Evolutionary conservation across 2,113 vertebrate genomes (phyloP), one percentile per base, ranked within the genome.

Genomic region (Alethe diademata): DNA sequence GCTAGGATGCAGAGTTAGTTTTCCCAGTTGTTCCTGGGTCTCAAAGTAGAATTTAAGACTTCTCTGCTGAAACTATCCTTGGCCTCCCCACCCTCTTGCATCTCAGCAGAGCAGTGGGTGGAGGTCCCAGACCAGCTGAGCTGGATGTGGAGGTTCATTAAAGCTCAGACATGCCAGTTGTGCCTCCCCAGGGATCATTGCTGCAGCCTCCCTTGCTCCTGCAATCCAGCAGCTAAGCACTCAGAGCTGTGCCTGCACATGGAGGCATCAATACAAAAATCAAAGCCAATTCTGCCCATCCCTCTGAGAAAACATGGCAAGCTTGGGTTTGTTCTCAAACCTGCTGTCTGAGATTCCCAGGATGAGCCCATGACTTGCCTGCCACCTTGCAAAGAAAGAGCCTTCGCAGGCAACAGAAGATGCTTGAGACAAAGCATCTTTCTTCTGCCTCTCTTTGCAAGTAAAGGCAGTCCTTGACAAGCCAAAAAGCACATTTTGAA

Each of bases 221-320:
- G 60, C 2, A 3, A 48, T 40, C 25, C 70, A 81, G 36, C 45
- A 87, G 35, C 62, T 50, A 8, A 64, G 35, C 33, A 33, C 36
- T 40, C 8, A 11, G 62, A 60, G 72, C 19, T 65, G 31, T 43
- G 36, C 29, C 75, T 72, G 43, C 2, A 1, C 13, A 12, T 19
- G 56, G 45, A 56, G 48, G 36, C n/a, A 14, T 26, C 19, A 7
- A 7, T 14, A 53, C 54, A 61, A 80, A 78, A 65, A 40, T 19
- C 12, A 5, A 57, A 42, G 14, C 28, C 9, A 40, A 8, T 56
- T 73, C 72, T 80, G 36, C 45, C 31, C 50, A 48, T 47, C 36
- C 6, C 1, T 20, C n/a, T 31, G 72, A 58, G 58, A 50, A 72
- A 76, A 61, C 7, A 18, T 0, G 0, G 36, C n/a, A n/a, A 22